Evolutionary conservation across 2,113 vertebrate species (phyloP), one percentile per base, ranked within the genome.

Genomic region (Grallaria varia): DNA sequence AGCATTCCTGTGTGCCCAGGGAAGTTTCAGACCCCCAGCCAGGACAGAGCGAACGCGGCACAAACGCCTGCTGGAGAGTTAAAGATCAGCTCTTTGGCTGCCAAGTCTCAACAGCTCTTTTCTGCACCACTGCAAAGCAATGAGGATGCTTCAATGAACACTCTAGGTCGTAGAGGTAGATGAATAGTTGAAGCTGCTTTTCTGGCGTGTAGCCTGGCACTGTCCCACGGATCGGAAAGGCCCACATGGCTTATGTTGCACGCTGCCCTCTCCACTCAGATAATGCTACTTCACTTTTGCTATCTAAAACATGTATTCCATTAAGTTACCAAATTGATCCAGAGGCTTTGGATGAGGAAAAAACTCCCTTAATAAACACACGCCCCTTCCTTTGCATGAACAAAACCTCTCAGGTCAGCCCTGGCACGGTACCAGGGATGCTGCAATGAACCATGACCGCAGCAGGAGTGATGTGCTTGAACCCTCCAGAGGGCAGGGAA

Each of bases 61-160:
- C 11, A 35, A 77, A 12, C 0, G 3, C 64, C 60, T 78, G 82
- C 82, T 90, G 88, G 39, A 87, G 83, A 93, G 93, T 50, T 82
- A 45, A 77, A 87, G 84, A 89, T 85, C 86, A 91, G 67, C 71
- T 73, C 63, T 91, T 71, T 21, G 72, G 37, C 93, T 94, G 90
- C 92, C 93, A 95, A 39, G 80, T 64, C 50, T 60, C 92, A 92
- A n/a, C 35, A 64, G 87, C 73, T 81, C 94, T 67, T 96, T 82
- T 93, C 95, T 95, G 95, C 89, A 86, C 76, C 78, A 72, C 87
- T 87, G 95, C 64, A 93, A 82, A 91, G 73, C 82, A 64, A 31
- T 5, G 53, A 91, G 52, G 85, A 90, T n/a, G 95, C 90, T 81
- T 64, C 95, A 93, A 6, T 73, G 93, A 91, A 47, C 82, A 47